phyloP scores from a whole-genome alignment of 2,888 invertebrate species.

The Lingula anatina region DNA sequence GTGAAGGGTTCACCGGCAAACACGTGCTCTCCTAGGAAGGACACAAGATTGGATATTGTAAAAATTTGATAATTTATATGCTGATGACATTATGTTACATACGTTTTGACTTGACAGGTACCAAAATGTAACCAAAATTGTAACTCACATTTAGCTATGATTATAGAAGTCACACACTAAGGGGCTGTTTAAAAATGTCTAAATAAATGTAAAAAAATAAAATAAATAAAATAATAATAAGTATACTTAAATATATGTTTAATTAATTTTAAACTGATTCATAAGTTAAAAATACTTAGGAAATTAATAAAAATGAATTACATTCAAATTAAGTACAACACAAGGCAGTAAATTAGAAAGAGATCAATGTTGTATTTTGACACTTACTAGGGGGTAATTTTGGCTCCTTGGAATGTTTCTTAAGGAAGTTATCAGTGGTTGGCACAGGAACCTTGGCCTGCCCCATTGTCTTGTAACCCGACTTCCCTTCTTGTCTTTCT shows the following conservation, averaged over 20 bases:
- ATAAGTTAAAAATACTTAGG: too few species aligned
- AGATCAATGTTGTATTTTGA: too few species aligned
- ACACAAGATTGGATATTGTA: not conserved
- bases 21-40: not conserved
- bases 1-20: conserved; percentile 30
- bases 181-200: conserved; percentile 1
- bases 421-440: conserved; percentile 45
- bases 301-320: too few species aligned
- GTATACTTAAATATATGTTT: too few species aligned
- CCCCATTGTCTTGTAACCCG: conserved; percentile 48
- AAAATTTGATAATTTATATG: not conserved
- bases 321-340: too few species aligned
- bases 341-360: too few species aligned
- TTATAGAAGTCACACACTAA: not conserved
- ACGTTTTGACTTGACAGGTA: too few species aligned
- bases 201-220: not conserved
- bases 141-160: not conserved
- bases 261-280: too few species aligned
- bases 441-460: conserved; percentile 45
- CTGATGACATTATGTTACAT: too few species aligned
- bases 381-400: conserved; percentile 43
- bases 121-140: conserved; percentile 1
- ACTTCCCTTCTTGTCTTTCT: conserved; percentile 26
- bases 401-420: conserved; percentile 48
- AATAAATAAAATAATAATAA: too few species aligned